phyloP scores from a whole-genome alignment of 2,113 vertebrate genomes.

The Phoenicopterus ruber region DNA sequence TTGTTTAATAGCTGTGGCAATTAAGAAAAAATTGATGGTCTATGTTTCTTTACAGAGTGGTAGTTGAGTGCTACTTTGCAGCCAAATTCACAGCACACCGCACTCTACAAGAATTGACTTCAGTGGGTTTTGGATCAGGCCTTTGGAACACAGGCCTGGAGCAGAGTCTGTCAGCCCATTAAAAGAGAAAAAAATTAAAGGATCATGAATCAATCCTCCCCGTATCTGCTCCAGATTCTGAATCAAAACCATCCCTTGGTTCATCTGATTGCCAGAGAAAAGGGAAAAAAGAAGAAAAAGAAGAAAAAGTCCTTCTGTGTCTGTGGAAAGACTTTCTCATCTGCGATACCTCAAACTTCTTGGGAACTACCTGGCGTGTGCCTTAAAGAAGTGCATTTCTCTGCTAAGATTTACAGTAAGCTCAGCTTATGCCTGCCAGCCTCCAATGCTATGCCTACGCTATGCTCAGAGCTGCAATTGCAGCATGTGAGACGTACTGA shows the following conservation, averaged over 20 bases:
- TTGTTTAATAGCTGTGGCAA: background rate
- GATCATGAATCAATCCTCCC: conserved; percentile 54
- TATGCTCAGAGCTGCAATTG: background rate
- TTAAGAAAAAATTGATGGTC: background rate
- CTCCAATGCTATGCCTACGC: background rate
- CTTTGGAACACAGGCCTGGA: conserved; percentile 51
- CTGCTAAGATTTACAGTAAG: background rate
- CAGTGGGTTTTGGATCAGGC: conserved; percentile 49
- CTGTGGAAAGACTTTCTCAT: conserved; percentile 34
- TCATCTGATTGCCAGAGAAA: conserved; percentile 41
- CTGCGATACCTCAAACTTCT: background rate
- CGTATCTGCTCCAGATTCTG: conserved; percentile 59
- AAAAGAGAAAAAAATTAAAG: conserved; percentile 36
- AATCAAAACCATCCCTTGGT: conserved; percentile 59
- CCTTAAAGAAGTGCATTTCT: conserved; percentile 14
- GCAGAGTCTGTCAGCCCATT: conserved; percentile 54
- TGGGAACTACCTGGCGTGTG: background rate
- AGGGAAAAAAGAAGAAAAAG: background rate
- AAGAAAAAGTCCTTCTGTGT: background rate
- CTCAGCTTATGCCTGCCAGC: background rate
- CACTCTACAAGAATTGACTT: conserved; percentile 11
- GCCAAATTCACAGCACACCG: conserved; percentile 28
- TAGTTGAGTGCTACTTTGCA: conserved; percentile 7
- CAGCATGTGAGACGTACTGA: background rate
- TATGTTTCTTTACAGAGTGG: background rate